Evolutionary conservation across 30 jellyfish, hydroid and myxozoan genomes (phyloP).

Genomic region (Aurelia aurita): DNA sequence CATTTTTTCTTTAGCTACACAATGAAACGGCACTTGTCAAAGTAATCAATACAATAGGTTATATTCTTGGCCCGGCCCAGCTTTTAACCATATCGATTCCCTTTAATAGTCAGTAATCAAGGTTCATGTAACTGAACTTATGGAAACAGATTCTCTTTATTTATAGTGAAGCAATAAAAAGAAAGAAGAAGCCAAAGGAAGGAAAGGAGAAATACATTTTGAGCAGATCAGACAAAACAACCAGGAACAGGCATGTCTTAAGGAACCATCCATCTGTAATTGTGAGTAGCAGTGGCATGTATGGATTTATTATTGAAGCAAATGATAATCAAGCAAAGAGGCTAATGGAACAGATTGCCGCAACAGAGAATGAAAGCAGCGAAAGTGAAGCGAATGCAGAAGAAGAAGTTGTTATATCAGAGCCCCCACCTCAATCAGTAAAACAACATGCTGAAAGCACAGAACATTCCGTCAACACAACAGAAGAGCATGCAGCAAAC

Average conservation of each 20-base stretch:
- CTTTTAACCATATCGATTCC: too few relatives aligned
- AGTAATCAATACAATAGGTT: too few relatives aligned
- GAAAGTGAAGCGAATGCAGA: neutral
- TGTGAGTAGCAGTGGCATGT: conserved; percentile 14
- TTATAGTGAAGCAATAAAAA: too few relatives aligned
- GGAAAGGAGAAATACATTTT: conserved; percentile 19
- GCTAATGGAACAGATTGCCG: conserved; percentile 14
- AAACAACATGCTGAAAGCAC: neutral
- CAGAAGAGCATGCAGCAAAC: conserved; percentile 21
- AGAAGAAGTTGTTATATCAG: neutral
- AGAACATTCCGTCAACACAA: neutral
- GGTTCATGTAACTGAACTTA: too few relatives aligned
- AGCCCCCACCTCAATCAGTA: neutral
- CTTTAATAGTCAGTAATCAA: too few relatives aligned
- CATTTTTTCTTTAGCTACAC: too few relatives aligned
- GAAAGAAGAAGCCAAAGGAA: conserved; percentile 15
- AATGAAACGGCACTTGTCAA: too few relatives aligned
- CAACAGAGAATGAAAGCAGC: conserved; percentile 10
- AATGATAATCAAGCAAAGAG: neutral
- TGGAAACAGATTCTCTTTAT: too few relatives aligned
- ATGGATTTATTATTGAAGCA: neutral
- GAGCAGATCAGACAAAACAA: conserved; percentile 26
- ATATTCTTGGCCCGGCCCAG: too few relatives aligned
- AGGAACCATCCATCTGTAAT: conserved; percentile 23
- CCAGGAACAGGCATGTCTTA: conserved; percentile 11